These are phyloP conservation scores for Phymastichus coffea DNA, from an alignment of 1,140 invertebrate genomes.

Conservation along the genomic window DNA sequence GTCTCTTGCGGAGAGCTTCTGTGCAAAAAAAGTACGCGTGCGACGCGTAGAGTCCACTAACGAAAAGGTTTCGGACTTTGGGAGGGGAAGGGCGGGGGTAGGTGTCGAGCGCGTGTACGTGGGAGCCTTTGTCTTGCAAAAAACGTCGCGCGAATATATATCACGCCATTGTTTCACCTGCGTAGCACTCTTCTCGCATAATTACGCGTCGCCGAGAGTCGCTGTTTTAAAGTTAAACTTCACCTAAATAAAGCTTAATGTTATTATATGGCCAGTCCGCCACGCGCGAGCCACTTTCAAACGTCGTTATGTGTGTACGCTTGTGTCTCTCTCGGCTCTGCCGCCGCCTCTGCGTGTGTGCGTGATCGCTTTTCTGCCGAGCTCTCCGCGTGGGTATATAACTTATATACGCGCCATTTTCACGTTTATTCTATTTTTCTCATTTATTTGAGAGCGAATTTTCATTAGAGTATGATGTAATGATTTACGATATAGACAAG, in stretches of 20 bases:
- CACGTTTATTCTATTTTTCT: too few species aligned
- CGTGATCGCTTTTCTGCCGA: background rate
- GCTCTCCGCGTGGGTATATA: background rate
- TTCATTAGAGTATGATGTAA: too few species aligned
- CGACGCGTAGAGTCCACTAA: background rate
- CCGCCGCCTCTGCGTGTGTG: constrained; percentile 11
- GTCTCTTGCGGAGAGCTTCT: background rate
- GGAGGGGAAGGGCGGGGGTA: background rate
- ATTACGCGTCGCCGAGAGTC: constrained; percentile 55
- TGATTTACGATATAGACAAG: too few species aligned
- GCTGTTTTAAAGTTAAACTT: constrained; percentile 57
- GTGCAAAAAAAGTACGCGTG: constrained; percentile 9
- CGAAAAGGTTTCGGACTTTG: too few species aligned
- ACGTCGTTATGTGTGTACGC: constrained; percentile 47
- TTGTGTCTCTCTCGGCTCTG: too few species aligned
- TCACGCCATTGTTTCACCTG: constrained; percentile 55
- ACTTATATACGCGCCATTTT: background rate
- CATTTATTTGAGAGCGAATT: too few species aligned
- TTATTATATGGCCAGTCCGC: constrained; percentile 49
- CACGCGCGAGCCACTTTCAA: constrained; percentile 43
- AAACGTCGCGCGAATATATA: constrained; percentile 45
- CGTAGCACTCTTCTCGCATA: constrained; percentile 55
- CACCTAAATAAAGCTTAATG: constrained; percentile 57
- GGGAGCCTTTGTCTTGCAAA: constrained; percentile 50
- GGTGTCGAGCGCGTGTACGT: constrained; percentile 36